phyloP scores from a whole-genome alignment of 2,113 vertebrate species.

The Passer montanus region DNA sequence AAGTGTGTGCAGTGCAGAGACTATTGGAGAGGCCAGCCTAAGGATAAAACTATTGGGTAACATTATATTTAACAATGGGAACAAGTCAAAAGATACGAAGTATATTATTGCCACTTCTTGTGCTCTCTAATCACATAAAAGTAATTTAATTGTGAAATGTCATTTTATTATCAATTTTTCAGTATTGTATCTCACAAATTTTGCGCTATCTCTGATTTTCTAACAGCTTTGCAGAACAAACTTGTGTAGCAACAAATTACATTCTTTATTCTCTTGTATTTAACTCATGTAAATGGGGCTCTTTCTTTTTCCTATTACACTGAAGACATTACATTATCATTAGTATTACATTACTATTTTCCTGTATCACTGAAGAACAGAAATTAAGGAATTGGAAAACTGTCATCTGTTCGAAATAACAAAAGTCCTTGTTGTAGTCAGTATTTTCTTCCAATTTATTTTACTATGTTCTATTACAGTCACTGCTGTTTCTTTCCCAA shows the following conservation, averaged over 20 bases:
- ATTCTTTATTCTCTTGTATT: neutral
- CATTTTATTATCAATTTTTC: neutral
- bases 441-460: neutral
- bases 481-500: neutral
- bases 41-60: neutral
- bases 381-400: neutral
- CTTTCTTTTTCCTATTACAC: neutral
- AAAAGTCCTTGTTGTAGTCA: neutral
- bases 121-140: neutral
- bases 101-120: neutral
- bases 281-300: neutral
- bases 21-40: neutral
- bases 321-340: neutral
- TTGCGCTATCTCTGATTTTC: neutral
- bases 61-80: neutral
- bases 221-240: neutral
- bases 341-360: neutral
- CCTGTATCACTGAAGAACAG: neutral
- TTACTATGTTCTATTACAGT: neutral
- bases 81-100: neutral
- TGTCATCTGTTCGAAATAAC: neutral
- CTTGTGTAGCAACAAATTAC: neutral
- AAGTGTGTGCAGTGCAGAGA: neutral
- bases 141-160: neutral
- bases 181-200: neutral